Evolutionary conservation across 2,113 vertebrate species (phyloP).

Genomic region (Tachysurus vachellii): DNA sequence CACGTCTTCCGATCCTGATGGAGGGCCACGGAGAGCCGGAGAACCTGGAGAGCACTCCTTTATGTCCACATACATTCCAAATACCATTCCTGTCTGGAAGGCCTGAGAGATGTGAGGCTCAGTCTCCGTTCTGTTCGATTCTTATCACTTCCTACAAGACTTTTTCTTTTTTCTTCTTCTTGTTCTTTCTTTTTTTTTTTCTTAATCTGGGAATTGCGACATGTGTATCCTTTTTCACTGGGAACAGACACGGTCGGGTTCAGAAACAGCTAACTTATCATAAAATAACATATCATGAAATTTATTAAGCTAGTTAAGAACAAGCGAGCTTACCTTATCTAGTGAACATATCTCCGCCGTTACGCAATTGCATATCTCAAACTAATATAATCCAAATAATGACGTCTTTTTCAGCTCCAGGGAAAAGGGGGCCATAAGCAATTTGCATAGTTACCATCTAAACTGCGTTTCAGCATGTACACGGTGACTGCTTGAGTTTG

Average conservation of each 20-base stretch:
- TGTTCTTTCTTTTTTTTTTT: background rate
- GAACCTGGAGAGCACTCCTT: conserved; percentile 29
- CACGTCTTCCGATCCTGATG: conserved; percentile 85
- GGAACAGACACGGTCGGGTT: background rate
- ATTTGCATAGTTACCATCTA: background rate
- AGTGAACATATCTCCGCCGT: background rate
- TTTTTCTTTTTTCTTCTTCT: background rate
- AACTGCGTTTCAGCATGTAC: background rate
- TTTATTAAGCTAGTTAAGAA: background rate
- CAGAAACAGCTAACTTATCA: background rate
- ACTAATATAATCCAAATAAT: background rate
- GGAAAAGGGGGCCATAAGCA: background rate
- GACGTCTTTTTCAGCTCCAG: background rate
- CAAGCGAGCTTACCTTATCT: background rate
- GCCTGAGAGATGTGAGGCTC: conserved; percentile 7
- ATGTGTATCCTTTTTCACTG: conserved; percentile 1
- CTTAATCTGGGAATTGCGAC: background rate
- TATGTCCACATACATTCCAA: conserved; percentile 29
- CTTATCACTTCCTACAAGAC: background rate
- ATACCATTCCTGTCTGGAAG: background rate
- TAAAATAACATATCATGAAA: conserved; percentile 1
- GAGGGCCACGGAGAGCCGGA: background rate
- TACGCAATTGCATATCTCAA: background rate
- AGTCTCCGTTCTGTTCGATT: background rate
- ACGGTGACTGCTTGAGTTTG: background rate